Percentiles rank a stretch among this genome's conserved stretches.
Evolutionary conservation across 2,113 vertebrate species (phyloP).

Genomic region (Macquaria ambigua): DNA sequence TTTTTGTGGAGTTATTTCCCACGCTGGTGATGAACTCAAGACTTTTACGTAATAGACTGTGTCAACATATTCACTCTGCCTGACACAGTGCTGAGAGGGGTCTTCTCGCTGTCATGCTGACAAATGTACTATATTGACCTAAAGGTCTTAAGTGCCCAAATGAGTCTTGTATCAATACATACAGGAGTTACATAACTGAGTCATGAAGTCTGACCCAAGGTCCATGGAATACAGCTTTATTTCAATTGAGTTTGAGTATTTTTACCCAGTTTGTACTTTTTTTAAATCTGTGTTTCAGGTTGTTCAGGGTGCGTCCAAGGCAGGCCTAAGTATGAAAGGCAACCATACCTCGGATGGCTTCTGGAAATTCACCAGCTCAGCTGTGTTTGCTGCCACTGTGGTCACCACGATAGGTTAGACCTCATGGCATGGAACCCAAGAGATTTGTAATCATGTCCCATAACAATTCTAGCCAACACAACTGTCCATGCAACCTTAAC

Average conservation of each 20-base stretch:
- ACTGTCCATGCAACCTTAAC: background rate
- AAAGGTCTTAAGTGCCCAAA: background rate
- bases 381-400: conserved; percentile 93
- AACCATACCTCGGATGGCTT: conserved; percentile 88
- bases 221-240: background rate
- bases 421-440: background rate
- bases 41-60: conserved; percentile 44
- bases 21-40: conserved; percentile 17
- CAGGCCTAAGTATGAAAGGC: conserved; percentile 83
- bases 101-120: background rate
- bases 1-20: conserved; percentile 33
- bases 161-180: background rate
- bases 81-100: conserved; percentile 24
- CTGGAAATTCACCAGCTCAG: conserved; percentile 92
- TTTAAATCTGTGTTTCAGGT: conserved; percentile 76
- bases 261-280: background rate
- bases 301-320: conserved; percentile 82
- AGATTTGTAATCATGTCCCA: background rate
- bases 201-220: background rate
- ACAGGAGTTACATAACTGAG: conserved; percentile 15
- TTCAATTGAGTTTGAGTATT: background rate
- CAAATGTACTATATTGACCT: background rate
- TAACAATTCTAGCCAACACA: background rate
- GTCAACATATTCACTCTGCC: conserved; percentile 38
- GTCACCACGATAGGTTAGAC: conserved; percentile 92